These are phyloP conservation scores for Drosophila incognita DNA, from an alignment of 2,888 invertebrate species.

Conservation along the genomic window DNA sequence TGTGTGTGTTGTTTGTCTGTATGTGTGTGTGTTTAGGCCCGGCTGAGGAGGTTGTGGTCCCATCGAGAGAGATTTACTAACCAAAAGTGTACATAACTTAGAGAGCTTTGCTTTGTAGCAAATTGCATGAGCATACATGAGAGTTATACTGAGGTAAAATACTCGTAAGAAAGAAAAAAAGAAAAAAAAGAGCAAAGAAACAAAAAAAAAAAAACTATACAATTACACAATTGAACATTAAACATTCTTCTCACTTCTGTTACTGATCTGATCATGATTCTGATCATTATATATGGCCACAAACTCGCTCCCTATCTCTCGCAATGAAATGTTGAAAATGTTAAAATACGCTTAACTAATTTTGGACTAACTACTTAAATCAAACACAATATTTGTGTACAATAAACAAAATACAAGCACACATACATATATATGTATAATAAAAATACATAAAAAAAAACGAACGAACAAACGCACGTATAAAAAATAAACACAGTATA, in stretches of 20 bases:
- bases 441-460: constrained; percentile 16
- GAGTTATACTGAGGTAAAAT: constrained; percentile 42
- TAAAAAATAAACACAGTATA: constrained; percentile 24
- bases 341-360: constrained; percentile 72
- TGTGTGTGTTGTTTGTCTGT: constrained; percentile 18
- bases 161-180: constrained; percentile 37
- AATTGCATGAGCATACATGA: constrained; percentile 1
- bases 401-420: constrained; percentile 22
- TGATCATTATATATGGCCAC: constrained; percentile 58
- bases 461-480: constrained; percentile 11
- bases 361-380: constrained; percentile 75
- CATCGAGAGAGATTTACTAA: constrained; percentile 36
- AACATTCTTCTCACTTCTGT: constrained; percentile 6
- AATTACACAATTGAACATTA: constrained; percentile 14
- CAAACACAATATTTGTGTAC: constrained; percentile 30
- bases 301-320: constrained; percentile 22
- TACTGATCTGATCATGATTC: constrained; percentile 2
- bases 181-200: constrained; percentile 8
- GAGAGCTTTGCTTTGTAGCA: constrained; percentile 31
- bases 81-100: constrained; percentile 11
- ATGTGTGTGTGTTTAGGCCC: constrained; percentile 29
- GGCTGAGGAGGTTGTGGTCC: constrained; percentile 32
- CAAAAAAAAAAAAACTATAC: constrained; percentile 24
- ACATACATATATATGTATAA: constrained; percentile 18
- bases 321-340: constrained; percentile 21